Base-by-base conservation (phyloP, 2,113 vertebrate species). In the Alouatta palliata region DNA sequence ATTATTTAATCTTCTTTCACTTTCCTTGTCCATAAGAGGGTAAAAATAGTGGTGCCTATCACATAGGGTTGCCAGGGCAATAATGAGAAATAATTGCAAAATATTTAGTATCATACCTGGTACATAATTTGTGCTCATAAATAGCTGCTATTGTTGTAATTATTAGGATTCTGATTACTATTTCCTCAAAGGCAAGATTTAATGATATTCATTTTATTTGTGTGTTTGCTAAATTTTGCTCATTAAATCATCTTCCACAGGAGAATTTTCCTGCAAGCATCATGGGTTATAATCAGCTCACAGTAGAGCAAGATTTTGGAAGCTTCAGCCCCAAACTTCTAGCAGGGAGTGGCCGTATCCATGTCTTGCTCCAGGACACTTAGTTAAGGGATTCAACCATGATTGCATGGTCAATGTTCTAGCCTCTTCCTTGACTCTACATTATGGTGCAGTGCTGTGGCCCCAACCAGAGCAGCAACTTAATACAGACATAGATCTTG, bases 161-260 rank as follows among this genome's bases (percentile, higher is more conserved):
- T 75, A 64, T 79, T 96, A 66, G 56, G 25, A 54, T 93, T 73
- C 52, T 75, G 54, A 76, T 86, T 90, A 89, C 68, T 89, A 7
- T 92, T 89, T 58, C 45, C 79, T 71, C 49, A 86, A 75, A 25
- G 82, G 37, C 61, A 82, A 76, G 58, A 77, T 90, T 94, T 83
- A 84, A 94, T 35, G 20, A 25, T 83, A 77, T 81, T 95, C 89
- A 19, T 97, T 89, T 94, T 54, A 80, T 91, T 52, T 77, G 20
- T 80, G 47, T 92, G 3, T 87, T 94, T 80, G 76, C 54, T 84
- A 94, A 87, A 75, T 73, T 92, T 90, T 97, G 16, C 32, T 91
- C 79, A 52, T 75, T 87, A 83, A 70, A 21, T 94, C 37, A 84
- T 94, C 61, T 84, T 94, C 70, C 61, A 87, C 93, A 79, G 58